Evolutionary conservation across 1,140 invertebrate species (phyloP).

Genomic region (Plectus sambesii): DNA sequence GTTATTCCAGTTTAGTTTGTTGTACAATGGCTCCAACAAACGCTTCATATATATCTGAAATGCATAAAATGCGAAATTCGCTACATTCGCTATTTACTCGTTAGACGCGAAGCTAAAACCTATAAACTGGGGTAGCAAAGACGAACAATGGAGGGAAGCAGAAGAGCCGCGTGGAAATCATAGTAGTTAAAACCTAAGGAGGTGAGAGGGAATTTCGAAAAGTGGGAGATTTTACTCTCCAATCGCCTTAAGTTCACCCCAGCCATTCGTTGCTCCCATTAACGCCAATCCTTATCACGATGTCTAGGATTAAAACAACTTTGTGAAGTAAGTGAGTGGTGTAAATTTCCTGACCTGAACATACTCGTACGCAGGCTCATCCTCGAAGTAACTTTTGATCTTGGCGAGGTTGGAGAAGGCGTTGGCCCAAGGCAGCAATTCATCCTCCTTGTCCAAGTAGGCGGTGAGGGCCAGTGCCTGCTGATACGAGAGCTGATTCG

Average conservation of each 20-base stretch:
- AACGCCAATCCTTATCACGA: neutral
- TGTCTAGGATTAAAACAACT: neutral
- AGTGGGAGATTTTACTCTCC: too few relatives aligned
- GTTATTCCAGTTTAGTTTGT: conserved; percentile 24
- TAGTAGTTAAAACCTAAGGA: too few relatives aligned
- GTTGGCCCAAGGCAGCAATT: conserved; percentile 34
- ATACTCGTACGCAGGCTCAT: conserved; percentile 34
- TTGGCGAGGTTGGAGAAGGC: conserved; percentile 26
- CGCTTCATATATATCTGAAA: too few relatives aligned
- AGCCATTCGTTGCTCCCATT: neutral
- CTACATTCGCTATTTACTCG: too few relatives aligned
- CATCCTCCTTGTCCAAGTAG: conserved; percentile 29
- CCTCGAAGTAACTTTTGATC: conserved; percentile 34
- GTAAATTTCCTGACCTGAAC: conserved; percentile 13
- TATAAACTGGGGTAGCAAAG: too few relatives aligned
- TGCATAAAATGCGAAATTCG: too few relatives aligned
- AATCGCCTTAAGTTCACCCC: too few relatives aligned
- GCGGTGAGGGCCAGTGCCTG: conserved; percentile 29
- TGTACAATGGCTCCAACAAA: conserved; percentile 18
- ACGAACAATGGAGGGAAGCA: too few relatives aligned
- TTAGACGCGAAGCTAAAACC: too few relatives aligned
- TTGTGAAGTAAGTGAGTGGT: conserved; percentile 28
- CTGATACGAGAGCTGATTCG: conserved; percentile 30
- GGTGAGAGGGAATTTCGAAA: too few relatives aligned
- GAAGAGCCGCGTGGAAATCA: too few relatives aligned